phyloP scores from a whole-genome alignment of 1,140 invertebrate species.

The Drosophila lacertosa region DNA sequence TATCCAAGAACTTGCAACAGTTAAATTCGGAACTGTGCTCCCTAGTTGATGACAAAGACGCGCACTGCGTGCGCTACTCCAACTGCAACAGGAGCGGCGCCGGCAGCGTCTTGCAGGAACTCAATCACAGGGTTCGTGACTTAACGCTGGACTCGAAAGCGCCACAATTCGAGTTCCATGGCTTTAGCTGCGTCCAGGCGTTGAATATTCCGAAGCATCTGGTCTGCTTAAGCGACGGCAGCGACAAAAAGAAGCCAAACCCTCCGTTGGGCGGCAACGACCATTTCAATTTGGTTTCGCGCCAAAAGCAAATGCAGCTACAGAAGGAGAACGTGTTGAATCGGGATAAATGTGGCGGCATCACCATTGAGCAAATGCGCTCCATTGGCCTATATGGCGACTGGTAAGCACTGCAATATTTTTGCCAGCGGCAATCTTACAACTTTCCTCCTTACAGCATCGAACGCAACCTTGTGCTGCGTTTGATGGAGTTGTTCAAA shows the following conservation, averaged over 20 bases:
- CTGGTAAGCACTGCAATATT: slow-evolving; percentile 30
- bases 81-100: background rate
- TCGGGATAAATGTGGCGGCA: no score
- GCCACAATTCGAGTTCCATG: slow-evolving; percentile 50
- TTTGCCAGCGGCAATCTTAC: background rate
- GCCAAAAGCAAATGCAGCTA: slow-evolving; percentile 30
- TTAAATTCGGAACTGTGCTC: slow-evolving; percentile 33
- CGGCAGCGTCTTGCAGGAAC: slow-evolving; percentile 18
- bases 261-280: background rate
- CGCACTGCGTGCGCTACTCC: no score
- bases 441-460: slow-evolving; percentile 25
- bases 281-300: slow-evolving; percentile 10
- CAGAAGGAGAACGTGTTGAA: slow-evolving; percentile 51
- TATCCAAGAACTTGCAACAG: slow-evolving; percentile 39
- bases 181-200: slow-evolving; percentile 36
- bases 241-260: slow-evolving; percentile 33
- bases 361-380: slow-evolving; percentile 4
- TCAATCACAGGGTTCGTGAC: slow-evolving; percentile 33
- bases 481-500: slow-evolving; percentile 58
- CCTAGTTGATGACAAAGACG: slow-evolving; percentile 37
- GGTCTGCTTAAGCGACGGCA: background rate
- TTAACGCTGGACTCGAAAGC: slow-evolving; percentile 24
- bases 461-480: slow-evolving; percentile 39
- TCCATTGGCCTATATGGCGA: slow-evolving; percentile 8
- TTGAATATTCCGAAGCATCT: background rate